phyloP scores from a whole-genome alignment of 2,888 invertebrate species.

The Lithosia quadra region DNA sequence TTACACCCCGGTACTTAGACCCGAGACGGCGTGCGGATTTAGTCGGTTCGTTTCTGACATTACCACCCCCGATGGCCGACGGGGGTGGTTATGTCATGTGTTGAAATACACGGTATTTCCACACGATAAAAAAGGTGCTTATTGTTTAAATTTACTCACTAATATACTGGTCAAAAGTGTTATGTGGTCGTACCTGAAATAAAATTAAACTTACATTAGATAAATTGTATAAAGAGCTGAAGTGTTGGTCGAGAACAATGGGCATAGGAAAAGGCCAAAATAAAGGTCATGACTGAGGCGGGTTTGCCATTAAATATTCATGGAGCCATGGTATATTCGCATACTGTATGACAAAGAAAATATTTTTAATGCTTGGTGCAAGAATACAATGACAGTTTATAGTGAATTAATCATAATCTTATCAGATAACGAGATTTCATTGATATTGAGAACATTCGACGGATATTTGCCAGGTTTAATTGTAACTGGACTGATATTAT shows the following conservation, averaged over 20 bases:
- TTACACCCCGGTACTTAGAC: no score
- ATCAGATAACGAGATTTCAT: conserved; percentile 36
- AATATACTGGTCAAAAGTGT: conserved; percentile 21
- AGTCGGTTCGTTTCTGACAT: no score
- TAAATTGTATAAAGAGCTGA: conserved; percentile 55
- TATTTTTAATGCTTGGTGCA: conserved; percentile 65
- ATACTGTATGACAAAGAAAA: conserved; percentile 72
- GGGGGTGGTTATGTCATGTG: no score
- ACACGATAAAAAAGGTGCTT: no score
- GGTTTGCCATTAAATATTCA: conserved; percentile 78
- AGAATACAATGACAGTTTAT: conserved; percentile 51
- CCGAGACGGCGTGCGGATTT: no score
- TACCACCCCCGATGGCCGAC: no score
- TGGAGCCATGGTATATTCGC: conserved; percentile 67
- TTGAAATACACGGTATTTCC: no score
- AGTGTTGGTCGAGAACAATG: conserved; percentile 67
- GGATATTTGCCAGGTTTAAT: no score
- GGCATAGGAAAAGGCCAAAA: conserved; percentile 74
- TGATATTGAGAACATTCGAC: conserved; percentile 67
- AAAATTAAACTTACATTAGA: conserved; percentile 68
- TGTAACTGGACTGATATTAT: conserved; percentile 47
- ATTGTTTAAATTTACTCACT: neutral
- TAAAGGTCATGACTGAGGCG: conserved; percentile 77
- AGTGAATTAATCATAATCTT: conserved; percentile 54
- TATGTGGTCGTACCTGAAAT: conserved; percentile 66